Conservation (phyloP, 2,113 vertebrate genomes). For the Coreoperca whiteheadi region DNA sequence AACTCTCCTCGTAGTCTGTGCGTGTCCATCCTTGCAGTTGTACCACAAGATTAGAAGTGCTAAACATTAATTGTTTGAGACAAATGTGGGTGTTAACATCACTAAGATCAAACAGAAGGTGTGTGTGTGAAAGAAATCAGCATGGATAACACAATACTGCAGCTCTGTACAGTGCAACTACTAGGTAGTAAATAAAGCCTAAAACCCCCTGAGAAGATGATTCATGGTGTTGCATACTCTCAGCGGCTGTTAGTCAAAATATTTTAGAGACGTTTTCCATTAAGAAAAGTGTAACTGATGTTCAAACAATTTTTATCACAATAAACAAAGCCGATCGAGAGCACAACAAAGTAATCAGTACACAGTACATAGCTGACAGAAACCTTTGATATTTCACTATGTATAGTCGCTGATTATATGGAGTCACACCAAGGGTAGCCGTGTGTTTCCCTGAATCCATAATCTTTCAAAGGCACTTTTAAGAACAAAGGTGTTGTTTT, state of each 20-base stretch:
- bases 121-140: constrained; percentile 22
- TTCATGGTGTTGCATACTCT: constrained; percentile 9
- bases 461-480: constrained; percentile 34
- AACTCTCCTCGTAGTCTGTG: background rate
- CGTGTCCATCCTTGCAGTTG: background rate
- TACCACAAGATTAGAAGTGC: background rate
- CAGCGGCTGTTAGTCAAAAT: constrained; percentile 11
- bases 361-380: constrained; percentile 16
- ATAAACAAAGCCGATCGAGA: constrained; percentile 16
- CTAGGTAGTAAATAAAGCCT: constrained; percentile 40
- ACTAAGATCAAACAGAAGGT: background rate
- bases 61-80: background rate
- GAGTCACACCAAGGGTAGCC: constrained; percentile 33
- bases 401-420: constrained; percentile 23
- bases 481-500: constrained; percentile 30
- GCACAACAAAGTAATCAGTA: constrained; percentile 39
- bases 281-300: constrained; percentile 39
- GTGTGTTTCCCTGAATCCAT: constrained; percentile 6
- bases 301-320: constrained; percentile 47
- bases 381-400: constrained; percentile 40
- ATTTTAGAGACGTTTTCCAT: constrained; percentile 32
- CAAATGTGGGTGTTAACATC: background rate
- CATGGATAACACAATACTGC: background rate
- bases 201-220: constrained; percentile 3
- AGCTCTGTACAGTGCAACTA: background rate